Base-by-base conservation (phyloP, 2,888 invertebrate genomes). In the Palloptera scutellata region DNA sequence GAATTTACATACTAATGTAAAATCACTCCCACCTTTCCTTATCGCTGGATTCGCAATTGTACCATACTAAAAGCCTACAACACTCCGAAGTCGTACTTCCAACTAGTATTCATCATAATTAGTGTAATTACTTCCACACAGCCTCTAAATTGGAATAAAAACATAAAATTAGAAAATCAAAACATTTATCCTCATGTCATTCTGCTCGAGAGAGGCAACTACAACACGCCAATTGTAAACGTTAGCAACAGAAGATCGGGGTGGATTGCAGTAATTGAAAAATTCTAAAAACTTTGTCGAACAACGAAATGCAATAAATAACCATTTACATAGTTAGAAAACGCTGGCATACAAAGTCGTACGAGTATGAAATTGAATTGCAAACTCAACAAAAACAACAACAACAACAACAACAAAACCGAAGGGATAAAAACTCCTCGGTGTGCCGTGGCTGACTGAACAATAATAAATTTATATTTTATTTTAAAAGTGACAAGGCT, bases 91-190 rank as follows among this genome's bases (percentile, higher is more conserved):
- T 30, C 30, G 30, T 30, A 6, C 30, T 30, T 30, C 3, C 30
- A 30, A 30, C 2, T 30, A 30, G 6, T 30, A 30, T 30, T 30
- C 30, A 30, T 30, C 30, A 30, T 30, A 30, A 30, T 30, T 30
- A 30, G 30, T 2, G 30, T 30, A 30, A 30, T 30, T 53, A 53
- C n/a, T 17, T 53, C 53, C 1, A 53, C 3, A 53, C 48, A n/a
- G 48, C 15, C 15, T 12, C 12, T n/a, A 51, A 43, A 70, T 70
- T 66, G 76, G 30, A 30, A 79, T 80, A 76, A 80, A 79, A 78
- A 78, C 76, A 79, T 66, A 73, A 79, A 80, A 77, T 78, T 78
- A 81, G 76, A 77, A 76, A 78, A 81, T 81, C 80, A 81, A 77
- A 81, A 81, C 72, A 71, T 74, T 74, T 71, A 73, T 70, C 69